Percentiles rank a stretch among this genome's conserved stretches.
Conservation (phyloP, 2,797 vertebrate genomes). For the Crypturellus tataupa region DNA sequence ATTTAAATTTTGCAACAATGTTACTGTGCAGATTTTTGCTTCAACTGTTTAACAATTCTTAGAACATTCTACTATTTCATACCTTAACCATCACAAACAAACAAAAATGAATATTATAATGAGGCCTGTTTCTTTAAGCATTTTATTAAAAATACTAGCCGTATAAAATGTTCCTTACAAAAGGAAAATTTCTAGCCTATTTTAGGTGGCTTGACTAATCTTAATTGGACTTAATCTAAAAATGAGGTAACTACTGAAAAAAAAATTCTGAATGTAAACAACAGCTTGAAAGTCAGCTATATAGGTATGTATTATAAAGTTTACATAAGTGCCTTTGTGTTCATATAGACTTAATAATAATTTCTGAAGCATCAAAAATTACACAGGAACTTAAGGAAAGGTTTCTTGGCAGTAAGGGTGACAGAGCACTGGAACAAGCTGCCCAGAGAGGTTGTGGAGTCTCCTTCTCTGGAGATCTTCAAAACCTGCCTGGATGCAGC, state of each 20-base stretch:
- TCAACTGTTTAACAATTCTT: conserved; percentile 54
- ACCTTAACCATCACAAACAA: neutral
- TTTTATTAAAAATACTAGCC: neutral
- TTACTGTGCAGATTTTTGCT: conserved; percentile 68
- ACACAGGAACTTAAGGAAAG: too few species aligned
- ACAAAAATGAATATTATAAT: neutral
- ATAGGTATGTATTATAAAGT: neutral
- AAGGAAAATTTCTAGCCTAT: neutral
- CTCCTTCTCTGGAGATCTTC: too few species aligned
- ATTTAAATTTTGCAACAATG: conserved; percentile 77
- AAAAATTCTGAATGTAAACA: conserved; percentile 7
- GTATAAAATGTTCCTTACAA: neutral
- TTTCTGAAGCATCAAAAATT: neutral
- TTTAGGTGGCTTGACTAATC: neutral
- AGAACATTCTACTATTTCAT: conserved; percentile 8
- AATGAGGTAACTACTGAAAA: neutral
- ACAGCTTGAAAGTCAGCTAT: conserved; percentile 29
- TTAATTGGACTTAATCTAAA: conserved; percentile 38
- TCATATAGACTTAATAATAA: conserved; percentile 25
- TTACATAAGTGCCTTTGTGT: conserved; percentile 33
- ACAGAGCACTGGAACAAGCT: too few species aligned
- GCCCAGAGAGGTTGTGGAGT: too few species aligned
- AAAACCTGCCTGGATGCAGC: too few species aligned
- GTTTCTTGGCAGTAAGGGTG: too few species aligned
- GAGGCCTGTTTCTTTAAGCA: neutral